Percentiles rank a stretch among this genome's conserved stretches.
Conservation (phyloP, 2,113 vertebrate species). For the Nycticryphes semicollaris region DNA sequence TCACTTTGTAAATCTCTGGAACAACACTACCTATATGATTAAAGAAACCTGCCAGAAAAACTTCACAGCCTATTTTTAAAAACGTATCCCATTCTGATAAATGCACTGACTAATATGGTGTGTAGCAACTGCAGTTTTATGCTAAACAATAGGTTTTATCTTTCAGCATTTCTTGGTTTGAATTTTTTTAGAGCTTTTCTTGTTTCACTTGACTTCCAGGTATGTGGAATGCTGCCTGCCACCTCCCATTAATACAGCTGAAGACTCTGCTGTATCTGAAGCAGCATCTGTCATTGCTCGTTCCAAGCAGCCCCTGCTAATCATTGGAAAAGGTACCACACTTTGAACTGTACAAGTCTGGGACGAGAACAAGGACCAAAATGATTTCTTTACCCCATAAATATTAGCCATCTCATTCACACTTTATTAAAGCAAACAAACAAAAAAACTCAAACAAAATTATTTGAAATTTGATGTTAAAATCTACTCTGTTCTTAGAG, state of each 20-base stretch:
- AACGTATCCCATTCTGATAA: background rate
- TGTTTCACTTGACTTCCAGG: constrained; percentile 70
- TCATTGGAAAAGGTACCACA: constrained; percentile 91
- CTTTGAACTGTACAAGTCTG: background rate
- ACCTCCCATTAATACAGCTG: constrained; percentile 83
- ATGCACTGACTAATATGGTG: background rate
- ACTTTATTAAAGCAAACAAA: background rate
- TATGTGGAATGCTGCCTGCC: constrained; percentile 80
- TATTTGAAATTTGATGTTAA: background rate
- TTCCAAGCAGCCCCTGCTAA: constrained; percentile 86
- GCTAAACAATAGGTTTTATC: background rate
- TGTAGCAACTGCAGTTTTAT: background rate
- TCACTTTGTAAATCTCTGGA: background rate
- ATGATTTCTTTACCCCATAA: background rate
- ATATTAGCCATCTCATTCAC: background rate
- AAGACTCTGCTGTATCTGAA: constrained; percentile 65
- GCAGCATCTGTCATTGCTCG: constrained; percentile 77
- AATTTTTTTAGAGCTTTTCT: background rate
- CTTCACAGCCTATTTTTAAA: background rate
- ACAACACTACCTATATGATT: background rate
- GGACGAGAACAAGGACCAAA: background rate
- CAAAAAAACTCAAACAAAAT: background rate
- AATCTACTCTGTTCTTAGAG: background rate
- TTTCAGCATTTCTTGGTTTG: background rate
- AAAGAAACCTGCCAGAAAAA: background rate